These are phyloP conservation scores for Proteles cristata DNA, from an alignment of 2,113 vertebrate genomes.

Conservation along the genomic window DNA sequence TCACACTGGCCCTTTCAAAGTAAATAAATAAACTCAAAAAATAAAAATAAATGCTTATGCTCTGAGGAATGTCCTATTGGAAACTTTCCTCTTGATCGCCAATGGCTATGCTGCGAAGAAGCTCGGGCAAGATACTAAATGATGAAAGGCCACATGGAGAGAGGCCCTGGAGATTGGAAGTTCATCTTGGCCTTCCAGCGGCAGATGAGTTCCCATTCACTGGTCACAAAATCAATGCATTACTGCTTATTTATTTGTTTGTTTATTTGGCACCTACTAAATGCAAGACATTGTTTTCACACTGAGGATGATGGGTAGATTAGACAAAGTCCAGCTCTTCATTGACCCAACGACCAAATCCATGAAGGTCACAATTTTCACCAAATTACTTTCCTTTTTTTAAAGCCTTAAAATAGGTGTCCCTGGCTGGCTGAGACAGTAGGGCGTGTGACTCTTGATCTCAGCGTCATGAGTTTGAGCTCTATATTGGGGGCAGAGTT, in stretches of 20 bases:
- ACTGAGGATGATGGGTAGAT: background rate
- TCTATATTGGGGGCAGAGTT: background rate
- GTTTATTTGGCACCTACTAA: constrained; percentile 19
- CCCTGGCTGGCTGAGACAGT: background rate
- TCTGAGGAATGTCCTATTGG: background rate
- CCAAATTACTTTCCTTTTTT: background rate
- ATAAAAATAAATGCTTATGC: background rate
- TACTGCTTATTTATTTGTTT: background rate
- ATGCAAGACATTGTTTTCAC: background rate
- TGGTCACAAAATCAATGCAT: background rate
- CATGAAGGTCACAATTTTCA: constrained; percentile 23
- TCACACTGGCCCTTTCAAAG: no score
- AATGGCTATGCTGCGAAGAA: background rate
- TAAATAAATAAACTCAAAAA: no score
- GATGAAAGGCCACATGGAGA: background rate
- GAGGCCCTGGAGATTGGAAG: background rate
- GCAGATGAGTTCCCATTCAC: background rate
- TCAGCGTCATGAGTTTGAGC: background rate
- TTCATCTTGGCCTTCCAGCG: background rate
- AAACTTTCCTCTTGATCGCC: background rate
- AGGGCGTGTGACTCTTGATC: background rate
- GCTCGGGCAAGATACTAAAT: background rate
- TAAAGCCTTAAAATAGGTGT: constrained; percentile 19
- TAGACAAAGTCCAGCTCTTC: constrained; percentile 24
- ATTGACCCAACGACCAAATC: background rate